Conservation (phyloP, 2,888 invertebrate species). For the Lobophora halterata region DNA sequence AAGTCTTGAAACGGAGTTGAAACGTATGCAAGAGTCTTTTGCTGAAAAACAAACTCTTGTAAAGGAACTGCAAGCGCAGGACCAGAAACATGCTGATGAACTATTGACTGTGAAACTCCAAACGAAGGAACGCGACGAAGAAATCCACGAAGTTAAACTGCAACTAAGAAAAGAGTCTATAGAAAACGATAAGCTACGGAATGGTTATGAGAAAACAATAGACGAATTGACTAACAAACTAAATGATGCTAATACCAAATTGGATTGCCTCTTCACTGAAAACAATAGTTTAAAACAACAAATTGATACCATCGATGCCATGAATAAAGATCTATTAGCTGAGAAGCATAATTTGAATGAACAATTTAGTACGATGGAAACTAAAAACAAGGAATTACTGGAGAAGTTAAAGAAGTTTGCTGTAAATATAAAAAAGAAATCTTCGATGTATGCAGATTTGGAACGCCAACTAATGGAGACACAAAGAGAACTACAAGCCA, state of each 20-base stretch:
- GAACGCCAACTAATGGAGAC: conserved; percentile 74
- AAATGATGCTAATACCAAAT: conserved; percentile 60
- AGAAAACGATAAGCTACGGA: conserved; percentile 82
- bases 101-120: conserved; percentile 64
- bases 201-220: conserved; percentile 68
- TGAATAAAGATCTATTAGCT: conserved; percentile 84
- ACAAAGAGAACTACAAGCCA: conserved; percentile 54
- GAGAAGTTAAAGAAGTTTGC: conserved; percentile 91
- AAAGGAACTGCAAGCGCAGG: conserved; percentile 69
- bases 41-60: conserved; percentile 67
- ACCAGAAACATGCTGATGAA: conserved; percentile 73
- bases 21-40: conserved; percentile 64
- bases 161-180: conserved; percentile 82
- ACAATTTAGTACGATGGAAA: conserved; percentile 68
- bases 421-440: conserved; percentile 87
- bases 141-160: conserved; percentile 77
- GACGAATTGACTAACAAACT: conserved; percentile 72
- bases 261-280: conserved; percentile 56
- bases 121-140: conserved; percentile 78
- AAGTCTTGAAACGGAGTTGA: conserved; percentile 57
- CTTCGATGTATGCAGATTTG: conserved; percentile 82
- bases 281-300: conserved; percentile 67
- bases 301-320: conserved; percentile 71
- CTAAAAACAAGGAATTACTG: conserved; percentile 84
- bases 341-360: conserved; percentile 28